Evolutionary conservation across 2,888 invertebrate species (phyloP).

Genomic region (Cylloceria caligata): DNA sequence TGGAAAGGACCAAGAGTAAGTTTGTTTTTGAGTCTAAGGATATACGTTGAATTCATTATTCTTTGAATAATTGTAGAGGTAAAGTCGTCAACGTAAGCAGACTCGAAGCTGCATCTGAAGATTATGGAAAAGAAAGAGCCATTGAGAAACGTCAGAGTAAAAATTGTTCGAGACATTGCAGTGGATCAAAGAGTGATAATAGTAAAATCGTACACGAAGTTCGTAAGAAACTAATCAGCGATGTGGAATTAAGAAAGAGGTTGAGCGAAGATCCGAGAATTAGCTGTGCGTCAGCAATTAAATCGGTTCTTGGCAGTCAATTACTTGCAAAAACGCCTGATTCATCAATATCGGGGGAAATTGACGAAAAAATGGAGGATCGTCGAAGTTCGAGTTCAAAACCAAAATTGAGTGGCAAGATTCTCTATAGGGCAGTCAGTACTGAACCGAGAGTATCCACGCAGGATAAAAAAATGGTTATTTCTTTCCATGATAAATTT

Average conservation of each 20-base stretch:
- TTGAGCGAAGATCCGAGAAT: constrained; percentile 25
- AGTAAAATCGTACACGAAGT: constrained; percentile 18
- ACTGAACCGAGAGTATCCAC: constrained; percentile 19
- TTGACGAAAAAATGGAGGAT: neutral
- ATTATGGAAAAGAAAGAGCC: neutral
- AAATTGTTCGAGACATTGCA: neutral
- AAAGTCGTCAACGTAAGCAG: constrained; percentile 3
- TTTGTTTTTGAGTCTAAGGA: constrained; percentile 8
- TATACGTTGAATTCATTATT: neutral
- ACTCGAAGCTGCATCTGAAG: neutral
- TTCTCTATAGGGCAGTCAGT: constrained; percentile 35
- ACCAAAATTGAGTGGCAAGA: constrained; percentile 12
- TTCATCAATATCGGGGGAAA: neutral
- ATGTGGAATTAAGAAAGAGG: constrained; percentile 15
- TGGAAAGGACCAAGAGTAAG: constrained; percentile 36
- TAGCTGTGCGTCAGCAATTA: constrained; percentile 15
- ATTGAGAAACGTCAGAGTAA: neutral
- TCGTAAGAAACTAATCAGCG: constrained; percentile 31
- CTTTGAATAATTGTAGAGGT: constrained; percentile 41
- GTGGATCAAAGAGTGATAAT: neutral
- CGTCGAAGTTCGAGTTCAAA: neutral
- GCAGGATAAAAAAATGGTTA: neutral
- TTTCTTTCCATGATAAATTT: constrained; percentile 1
- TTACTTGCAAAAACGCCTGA: neutral
- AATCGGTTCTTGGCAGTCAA: constrained; percentile 50